Conservation (phyloP, 2,888 invertebrate species). For the Oxycera nigricornis region DNA sequence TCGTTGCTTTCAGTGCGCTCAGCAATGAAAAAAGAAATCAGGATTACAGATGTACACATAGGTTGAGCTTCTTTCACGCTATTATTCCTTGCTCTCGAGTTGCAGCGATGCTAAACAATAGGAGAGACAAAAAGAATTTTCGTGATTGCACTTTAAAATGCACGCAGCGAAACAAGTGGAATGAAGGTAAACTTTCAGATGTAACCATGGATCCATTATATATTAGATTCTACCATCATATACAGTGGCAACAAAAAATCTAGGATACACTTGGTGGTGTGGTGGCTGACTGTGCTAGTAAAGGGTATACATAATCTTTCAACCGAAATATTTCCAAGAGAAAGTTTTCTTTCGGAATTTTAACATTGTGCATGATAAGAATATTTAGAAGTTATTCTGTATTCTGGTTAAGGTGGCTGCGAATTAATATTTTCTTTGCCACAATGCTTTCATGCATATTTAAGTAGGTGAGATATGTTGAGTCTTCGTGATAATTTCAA, state of each 20-base stretch:
- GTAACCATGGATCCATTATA: not conserved
- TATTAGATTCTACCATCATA: not conserved
- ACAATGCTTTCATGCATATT: not conserved
- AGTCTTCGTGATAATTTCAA: not conserved
- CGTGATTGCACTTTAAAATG: conserved; percentile 34
- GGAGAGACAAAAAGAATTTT: not conserved
- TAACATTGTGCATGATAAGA: not conserved
- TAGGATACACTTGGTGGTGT: not conserved
- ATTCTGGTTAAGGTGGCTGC: conserved; percentile 1
- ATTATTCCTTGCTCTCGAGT: not conserved
- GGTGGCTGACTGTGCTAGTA: too few relatives aligned
- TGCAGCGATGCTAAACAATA: not conserved
- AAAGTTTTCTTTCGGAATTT: not conserved
- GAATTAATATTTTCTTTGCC: conserved; percentile 16
- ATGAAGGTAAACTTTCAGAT: not conserved
- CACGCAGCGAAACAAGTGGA: not conserved
- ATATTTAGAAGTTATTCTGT: conserved; percentile 21
- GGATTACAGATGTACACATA: not conserved
- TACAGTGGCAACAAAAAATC: not conserved
- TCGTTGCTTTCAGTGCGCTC: not conserved
- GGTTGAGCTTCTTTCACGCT: not conserved
- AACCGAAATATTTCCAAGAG: not conserved
- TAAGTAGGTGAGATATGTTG: not conserved
- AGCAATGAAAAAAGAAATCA: not conserved
- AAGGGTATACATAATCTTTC: too few relatives aligned